Percentiles rank a stretch among this genome's conserved stretches.
phyloP scores from a whole-genome alignment of 2,797 vertebrate genomes.

The Manis pentadactyla region DNA sequence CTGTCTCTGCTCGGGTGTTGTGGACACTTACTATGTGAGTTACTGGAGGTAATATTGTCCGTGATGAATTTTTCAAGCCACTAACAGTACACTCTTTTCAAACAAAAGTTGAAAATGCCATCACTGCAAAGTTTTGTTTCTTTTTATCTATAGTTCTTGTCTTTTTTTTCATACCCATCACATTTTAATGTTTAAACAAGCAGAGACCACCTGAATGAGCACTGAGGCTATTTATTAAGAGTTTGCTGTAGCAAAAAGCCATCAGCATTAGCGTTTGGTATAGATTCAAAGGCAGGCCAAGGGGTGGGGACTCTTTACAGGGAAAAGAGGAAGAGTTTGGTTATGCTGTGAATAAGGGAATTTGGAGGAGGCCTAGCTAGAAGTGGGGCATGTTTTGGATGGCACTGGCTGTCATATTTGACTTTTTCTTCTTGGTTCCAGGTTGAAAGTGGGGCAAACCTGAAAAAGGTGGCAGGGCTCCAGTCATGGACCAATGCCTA shows the following conservation, averaged over 20 bases:
- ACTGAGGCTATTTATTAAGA: background rate
- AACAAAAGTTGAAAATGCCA: background rate
- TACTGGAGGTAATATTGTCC: background rate
- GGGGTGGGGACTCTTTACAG: background rate
- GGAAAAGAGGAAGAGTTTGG: background rate
- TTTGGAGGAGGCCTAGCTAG: background rate
- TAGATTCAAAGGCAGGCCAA: background rate
- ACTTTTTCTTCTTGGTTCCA: background rate
- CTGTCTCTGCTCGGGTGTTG: background rate
- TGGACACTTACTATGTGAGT: background rate
- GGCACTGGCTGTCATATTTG: background rate
- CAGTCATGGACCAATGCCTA: background rate
- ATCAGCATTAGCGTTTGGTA: background rate
- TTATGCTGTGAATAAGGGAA: background rate
- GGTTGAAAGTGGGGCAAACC: background rate
- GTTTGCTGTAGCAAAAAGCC: background rate
- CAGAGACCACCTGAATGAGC: background rate
- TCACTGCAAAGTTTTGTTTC: background rate
- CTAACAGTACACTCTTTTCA: background rate
- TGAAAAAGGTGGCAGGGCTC: accelerated
- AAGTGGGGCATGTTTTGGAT: background rate
- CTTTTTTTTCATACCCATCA: background rate
- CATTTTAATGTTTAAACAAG: background rate
- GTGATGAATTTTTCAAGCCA: background rate
- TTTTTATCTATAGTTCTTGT: background rate